Base-by-base conservation (phyloP, 2,113 vertebrate genomes). In the Ochotona curzoniae region DNA sequence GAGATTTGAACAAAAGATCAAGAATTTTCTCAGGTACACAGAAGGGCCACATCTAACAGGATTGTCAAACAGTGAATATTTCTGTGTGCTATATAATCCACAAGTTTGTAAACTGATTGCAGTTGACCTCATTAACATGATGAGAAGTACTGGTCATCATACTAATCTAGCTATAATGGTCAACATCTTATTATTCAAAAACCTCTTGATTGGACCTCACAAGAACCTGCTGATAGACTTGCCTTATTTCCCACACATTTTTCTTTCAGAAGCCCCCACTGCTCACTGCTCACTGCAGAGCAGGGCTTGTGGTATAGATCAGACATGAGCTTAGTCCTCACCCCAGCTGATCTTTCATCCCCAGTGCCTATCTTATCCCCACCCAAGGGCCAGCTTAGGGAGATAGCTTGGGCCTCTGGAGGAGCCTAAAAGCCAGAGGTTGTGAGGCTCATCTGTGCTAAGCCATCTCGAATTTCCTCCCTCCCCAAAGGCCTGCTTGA, bases 121-220 rank as follows among this genome's bases (percentile, higher is more conserved):
- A 54, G 69, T 51, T 83, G 76, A 69, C 38, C 76, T 87, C 54
- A 49, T 85, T 94, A 81, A 71, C 21, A 92, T 15, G 54, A 67
- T 87, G 32, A 38, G 44, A 1, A 89, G n/a, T 63, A n/a, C 66
- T 60, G n/a, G 61, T 63, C 35, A 64, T 9, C 74, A 18, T 32
- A 63, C 32, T 26, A 25, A 66, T 51, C 26, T 66, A 89, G 13
- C 38, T 63, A 87, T 82, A 82, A n/a, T 57, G 90, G 86, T 85
- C n/a, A 71, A 71, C 38, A 44, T 44, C 6, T 44, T 44, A 44
- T 44, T 44, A 44, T 44, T 44, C 38, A 44, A 44, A 44, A 44
- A 93, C 83, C 28, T 75, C 70, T 64, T 86, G 83, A 26, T 83
- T 91, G 83, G 32, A 78, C 21, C 4, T 49, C 35, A 49, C 1